Base-by-base conservation (phyloP, 64 coral and sea anemone genomes). In the Catalaphyllia jardinei region DNA sequence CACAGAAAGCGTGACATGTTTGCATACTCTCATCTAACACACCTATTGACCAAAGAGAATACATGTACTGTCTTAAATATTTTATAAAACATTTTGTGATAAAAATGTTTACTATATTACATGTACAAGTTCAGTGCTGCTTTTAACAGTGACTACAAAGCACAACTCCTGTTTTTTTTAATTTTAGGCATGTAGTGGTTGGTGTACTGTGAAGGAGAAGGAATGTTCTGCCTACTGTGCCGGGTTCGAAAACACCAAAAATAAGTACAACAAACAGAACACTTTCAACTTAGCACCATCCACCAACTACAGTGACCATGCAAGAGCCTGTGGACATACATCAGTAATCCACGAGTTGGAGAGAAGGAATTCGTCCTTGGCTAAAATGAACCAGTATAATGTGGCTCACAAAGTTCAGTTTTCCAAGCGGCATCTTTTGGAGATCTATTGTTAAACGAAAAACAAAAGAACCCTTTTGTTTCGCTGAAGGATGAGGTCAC, bases 291-390 rank as follows among this genome's bases (percentile, higher is more conserved):
- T 80, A 80, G 78, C 78, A 80, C 78, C 78, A 62, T 80, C 57
- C 54, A 80, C 78, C 54, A 80, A 80, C 78, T 80, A 62, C 78
- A 80, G 77, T 86, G 89, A 83, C 8, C 89, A 91, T 63, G 73
- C 71, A 86, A 39, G 75, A 86, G 73, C 83, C 28, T 31, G 82
- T 10, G 91, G 91, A 35, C 91, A 87, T 73, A 67, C 69, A 17
- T 20, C 35, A 75, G 65, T 87, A 18, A n/a, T 82, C 69, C 25
- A 67, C 42, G 91, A 93, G 72, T 78, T 82, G 4, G 91, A 93
- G 87, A 67, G 77, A 13, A 93, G 86, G 24, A 93, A 93, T 22
- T 87, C 75, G 6, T 78, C 86, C 10, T 71, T 82, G 18, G 91
- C 91, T 5, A 24, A n/a, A n/a, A n/a, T n/a, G n/a, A n/a, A 88